Conservation (phyloP, 1,140 invertebrate genomes). For the Trachymyrmex cornetzi region DNA sequence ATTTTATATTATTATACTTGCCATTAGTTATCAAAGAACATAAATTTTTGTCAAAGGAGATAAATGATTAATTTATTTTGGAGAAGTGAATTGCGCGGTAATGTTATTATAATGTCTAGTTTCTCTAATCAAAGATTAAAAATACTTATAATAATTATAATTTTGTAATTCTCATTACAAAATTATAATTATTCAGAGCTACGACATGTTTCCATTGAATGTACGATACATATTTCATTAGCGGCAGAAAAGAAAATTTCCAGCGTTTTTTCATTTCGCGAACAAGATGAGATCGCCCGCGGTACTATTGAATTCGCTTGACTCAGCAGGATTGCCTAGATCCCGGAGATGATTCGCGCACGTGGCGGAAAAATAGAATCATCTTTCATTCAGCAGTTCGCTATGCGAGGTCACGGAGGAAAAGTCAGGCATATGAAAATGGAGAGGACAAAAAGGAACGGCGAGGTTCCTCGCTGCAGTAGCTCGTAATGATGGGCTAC, state of each 20-base stretch:
- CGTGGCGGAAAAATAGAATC: slow-evolving; percentile 16
- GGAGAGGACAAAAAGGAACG: slow-evolving; percentile 21
- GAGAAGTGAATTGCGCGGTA: neutral
- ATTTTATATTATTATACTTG: neutral
- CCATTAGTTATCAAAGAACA: neutral
- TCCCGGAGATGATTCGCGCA: slow-evolving; percentile 11
- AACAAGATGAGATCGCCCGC: neutral
- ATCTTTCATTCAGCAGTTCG: neutral
- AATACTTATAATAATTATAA: neutral
- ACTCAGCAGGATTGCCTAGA: slow-evolving; percentile 18
- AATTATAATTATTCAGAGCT: neutral
- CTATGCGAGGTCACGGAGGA: neutral
- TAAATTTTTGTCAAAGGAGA: neutral
- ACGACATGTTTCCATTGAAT: neutral
- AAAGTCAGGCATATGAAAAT: slow-evolving; percentile 14
- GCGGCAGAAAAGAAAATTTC: neutral
- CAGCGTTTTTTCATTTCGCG: neutral
- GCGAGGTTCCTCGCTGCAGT: slow-evolving; percentile 29
- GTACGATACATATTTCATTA: neutral
- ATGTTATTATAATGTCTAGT: neutral
- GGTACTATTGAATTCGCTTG: neutral
- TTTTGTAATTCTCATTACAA: no score
- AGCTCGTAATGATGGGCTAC: slow-evolving; percentile 66
- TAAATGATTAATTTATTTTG: slow-evolving; percentile 11
- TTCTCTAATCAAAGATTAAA: no score